Evolutionary conservation across 1,140 invertebrate genomes (phyloP).

Genomic region (Choristoneura fumiferana): DNA sequence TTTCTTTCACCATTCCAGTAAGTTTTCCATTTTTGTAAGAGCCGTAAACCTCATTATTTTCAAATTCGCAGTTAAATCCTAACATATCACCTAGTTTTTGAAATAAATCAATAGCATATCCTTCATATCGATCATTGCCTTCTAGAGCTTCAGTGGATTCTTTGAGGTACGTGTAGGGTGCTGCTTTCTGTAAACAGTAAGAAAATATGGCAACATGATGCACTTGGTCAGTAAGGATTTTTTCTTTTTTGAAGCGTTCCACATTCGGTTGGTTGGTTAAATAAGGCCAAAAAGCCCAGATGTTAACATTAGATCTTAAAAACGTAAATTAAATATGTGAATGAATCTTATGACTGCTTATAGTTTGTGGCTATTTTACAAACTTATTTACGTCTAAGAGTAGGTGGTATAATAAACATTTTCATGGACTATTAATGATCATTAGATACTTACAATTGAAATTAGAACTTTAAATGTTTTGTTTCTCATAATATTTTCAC

Average conservation of each 20-base stretch:
- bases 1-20: constrained; percentile 92
- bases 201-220: too few relatives aligned
- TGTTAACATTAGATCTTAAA: too few relatives aligned
- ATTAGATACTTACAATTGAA: constrained; percentile 82
- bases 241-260: too few relatives aligned
- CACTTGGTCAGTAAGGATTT: too few relatives aligned
- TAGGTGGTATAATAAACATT: too few relatives aligned
- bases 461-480: constrained; percentile 88
- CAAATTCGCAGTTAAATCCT: constrained; percentile 93
- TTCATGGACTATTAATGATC: too few relatives aligned
- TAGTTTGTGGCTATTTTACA: too few relatives aligned
- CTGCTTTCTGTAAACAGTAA: constrained; percentile 76
- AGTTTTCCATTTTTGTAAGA: constrained; percentile 84
- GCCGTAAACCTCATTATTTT: constrained; percentile 89
- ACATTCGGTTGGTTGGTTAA: too few relatives aligned
- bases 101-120: constrained; percentile 90
- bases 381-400: too few relatives aligned
- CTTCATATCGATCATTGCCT: constrained; percentile 90
- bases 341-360: too few relatives aligned
- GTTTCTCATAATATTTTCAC: constrained; percentile 58
- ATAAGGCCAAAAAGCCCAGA: too few relatives aligned
- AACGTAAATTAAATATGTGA: too few relatives aligned
- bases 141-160: constrained; percentile 81
- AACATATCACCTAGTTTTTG: constrained; percentile 86
- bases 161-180: constrained; percentile 91